Percentiles rank a stretch among this genome's conserved stretches.
Conservation (phyloP, 1,140 invertebrate genomes). For the Penaeus vannamei region DNA sequence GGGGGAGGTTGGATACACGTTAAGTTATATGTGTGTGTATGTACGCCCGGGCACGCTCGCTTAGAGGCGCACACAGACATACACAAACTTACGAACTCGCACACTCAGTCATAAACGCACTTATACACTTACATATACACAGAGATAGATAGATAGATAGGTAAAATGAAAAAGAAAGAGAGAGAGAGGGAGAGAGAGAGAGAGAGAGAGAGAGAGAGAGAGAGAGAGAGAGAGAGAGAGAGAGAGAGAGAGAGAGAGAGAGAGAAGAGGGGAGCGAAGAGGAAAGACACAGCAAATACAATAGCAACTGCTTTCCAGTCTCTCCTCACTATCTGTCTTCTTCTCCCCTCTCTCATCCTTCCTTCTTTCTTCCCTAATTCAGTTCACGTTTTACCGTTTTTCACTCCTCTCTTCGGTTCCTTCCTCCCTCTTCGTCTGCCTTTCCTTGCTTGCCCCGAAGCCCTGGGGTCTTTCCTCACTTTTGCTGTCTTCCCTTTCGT, state of each 20-base stretch:
- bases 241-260: background rate
- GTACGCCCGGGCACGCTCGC: background rate
- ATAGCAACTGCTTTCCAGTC: too few species aligned
- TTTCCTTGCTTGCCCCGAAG: background rate
- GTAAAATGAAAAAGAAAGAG: background rate
- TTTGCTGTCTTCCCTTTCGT: background rate
- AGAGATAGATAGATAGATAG: background rate
- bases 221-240: slow-evolving; percentile 28
- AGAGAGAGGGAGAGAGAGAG: background rate
- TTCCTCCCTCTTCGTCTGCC: background rate
- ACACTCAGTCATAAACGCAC: background rate
- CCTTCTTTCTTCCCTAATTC: background rate
- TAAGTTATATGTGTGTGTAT: too few species aligned
- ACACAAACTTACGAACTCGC: slow-evolving; percentile 7
- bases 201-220: slow-evolving; percentile 28
- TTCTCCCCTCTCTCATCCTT: background rate
- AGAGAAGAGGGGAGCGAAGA: too few species aligned
- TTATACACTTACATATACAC: slow-evolving; percentile 3
- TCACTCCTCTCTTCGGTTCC: background rate
- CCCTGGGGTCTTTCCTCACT: background rate
- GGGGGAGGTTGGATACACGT: too few species aligned
- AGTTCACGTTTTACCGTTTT: background rate
- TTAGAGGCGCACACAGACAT: background rate
- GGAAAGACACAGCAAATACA: too few species aligned
- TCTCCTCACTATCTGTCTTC: background rate